Base-by-base conservation (phyloP, 2,113 vertebrate species). In the Pyxicephalus adspersus region DNA sequence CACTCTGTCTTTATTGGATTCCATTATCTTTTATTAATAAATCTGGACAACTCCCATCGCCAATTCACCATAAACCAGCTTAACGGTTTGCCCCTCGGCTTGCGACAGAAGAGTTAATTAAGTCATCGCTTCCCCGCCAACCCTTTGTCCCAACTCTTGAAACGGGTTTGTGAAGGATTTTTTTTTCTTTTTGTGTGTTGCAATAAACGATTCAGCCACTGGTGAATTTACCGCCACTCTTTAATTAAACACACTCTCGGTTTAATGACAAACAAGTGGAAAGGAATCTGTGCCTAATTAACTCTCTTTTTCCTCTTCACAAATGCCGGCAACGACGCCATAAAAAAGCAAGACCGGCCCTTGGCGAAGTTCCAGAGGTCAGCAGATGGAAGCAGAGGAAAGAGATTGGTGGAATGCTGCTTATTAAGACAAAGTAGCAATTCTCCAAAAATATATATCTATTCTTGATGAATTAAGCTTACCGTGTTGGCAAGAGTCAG, bases 201-300 rank as follows among this genome's bases (percentile, higher is more conserved):
- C 25, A 45, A 65, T 77, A 50, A 26, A 26, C n/a, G 45, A 77
- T 65, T 9, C 4, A 8, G 29, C 60, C 75, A 65, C 51, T 29
- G 18, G 80, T 82, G 71, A 66, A 82, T 82, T 75, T 74, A 58
- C 50, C 50, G 80, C 68, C 51, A 22, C 20, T 26, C 25, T 83
- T 79, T 73, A 83, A 79, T 78, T 77, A 77, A 83, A 83, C 82
- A 77, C 51, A 66, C 80, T 81, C 79, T 65, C 7, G 31, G 16
- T 82, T 82, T 82, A 82, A 82, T 75, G 80, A 82, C 71, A 82
- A 83, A 65, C 82, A 83, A 70, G 60, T 70, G 54, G 63, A 55
- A n/a, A 50, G 34, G 2, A 75, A n/a, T 64, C 66, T 71, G 38
- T 54, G 72, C 64, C 51, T 70, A 81, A 68, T 70, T n/a, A 19